These are phyloP conservation scores for Helicoverpa assulta DNA, from an alignment of 2,888 invertebrate species.

Conservation along the genomic window DNA sequence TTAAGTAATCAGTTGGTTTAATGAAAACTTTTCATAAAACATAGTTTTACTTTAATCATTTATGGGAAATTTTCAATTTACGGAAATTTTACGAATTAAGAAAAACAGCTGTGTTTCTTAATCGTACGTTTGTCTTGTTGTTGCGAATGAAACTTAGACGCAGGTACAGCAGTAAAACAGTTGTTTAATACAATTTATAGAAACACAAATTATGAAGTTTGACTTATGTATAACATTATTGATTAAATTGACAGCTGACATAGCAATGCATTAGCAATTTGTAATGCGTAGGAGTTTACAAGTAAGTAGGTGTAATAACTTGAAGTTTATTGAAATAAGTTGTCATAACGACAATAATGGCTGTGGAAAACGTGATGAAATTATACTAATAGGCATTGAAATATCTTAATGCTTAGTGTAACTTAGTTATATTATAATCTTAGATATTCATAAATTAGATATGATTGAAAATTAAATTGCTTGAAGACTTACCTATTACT, in stretches of 20 bases:
- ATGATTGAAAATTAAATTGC: neutral
- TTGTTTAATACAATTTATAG: neutral
- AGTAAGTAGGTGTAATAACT: constrained; percentile 8
- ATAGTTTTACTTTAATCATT: no score
- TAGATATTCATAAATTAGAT: neutral
- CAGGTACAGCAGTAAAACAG: neutral
- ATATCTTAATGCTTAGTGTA: neutral
- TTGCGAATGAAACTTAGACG: neutral
- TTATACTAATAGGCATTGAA: constrained; percentile 19
- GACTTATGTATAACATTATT: constrained; percentile 9
- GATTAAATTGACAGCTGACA: constrained; percentile 36
- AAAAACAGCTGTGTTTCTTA: no score
- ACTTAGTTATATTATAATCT: neutral
- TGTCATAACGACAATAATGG: constrained; percentile 11
- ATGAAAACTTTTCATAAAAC: no score
- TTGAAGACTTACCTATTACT: no score
- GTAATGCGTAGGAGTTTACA: constrained; percentile 33
- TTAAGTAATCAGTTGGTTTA: no score
- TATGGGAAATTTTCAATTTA: no score
- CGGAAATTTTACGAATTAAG: no score
- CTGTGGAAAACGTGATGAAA: constrained; percentile 12
- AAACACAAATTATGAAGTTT: constrained; percentile 2
- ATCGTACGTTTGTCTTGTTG: no score
- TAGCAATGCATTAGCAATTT: constrained; percentile 34
- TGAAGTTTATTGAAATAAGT: constrained; percentile 33